Percentiles rank a stretch among this genome's conserved stretches.
phyloP scores from a whole-genome alignment of 53 echinoderm and acorn worm species.

The Mesocentrotus franciscanus region DNA sequence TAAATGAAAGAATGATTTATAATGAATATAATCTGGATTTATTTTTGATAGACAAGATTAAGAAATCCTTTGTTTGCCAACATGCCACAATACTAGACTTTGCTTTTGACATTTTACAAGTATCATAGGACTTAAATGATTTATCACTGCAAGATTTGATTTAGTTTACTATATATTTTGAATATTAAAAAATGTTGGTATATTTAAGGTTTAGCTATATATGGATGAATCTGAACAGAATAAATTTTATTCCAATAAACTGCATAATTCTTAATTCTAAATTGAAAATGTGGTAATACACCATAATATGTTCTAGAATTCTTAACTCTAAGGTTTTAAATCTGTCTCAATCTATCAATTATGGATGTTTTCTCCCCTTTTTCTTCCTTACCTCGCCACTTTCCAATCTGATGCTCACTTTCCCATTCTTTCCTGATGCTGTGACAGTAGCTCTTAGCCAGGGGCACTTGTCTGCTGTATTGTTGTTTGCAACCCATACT shows the following conservation, averaged over 20 bases:
- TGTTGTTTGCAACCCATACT: slow-evolving; percentile 56
- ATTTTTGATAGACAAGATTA: neutral
- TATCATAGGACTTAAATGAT: neutral
- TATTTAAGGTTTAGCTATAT: neutral
- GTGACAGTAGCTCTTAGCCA: slow-evolving; percentile 71
- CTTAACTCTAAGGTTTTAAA: neutral
- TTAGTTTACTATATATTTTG: neutral
- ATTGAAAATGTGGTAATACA: neutral
- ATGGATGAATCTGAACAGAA: neutral
- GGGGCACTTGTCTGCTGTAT: neutral
- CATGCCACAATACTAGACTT: neutral
- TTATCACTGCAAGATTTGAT: neutral
- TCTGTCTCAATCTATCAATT: neutral
- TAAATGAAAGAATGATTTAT: too few species aligned
- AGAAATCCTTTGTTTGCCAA: neutral
- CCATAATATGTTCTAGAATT: neutral
- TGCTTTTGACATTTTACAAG: neutral
- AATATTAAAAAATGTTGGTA: neutral
- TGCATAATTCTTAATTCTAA: neutral
- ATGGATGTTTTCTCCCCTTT: neutral
- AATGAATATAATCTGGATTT: too few species aligned
- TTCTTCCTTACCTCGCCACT: slow-evolving; percentile 65
- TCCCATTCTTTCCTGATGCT: slow-evolving; percentile 64
- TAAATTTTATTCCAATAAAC: neutral
- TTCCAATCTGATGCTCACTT: slow-evolving; percentile 57